A percentile compares a stretch with the other conserved stretches of the same genome.
Evolutionary conservation across 2,113 vertebrate genomes (phyloP).

Genomic region (Columba janthina): DNA sequence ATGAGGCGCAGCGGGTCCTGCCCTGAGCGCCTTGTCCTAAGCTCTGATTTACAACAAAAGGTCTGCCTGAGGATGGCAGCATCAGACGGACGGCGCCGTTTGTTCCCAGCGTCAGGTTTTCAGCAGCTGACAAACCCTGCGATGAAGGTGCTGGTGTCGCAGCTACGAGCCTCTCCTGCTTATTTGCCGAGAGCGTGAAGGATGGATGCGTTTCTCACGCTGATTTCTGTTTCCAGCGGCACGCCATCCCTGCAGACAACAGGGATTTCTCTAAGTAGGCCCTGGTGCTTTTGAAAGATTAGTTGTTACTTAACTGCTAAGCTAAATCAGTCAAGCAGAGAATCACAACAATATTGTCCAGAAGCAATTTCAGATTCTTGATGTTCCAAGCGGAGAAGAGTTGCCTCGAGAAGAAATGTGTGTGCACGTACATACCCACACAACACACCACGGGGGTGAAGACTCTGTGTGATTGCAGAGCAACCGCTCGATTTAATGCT

Average conservation of each 20-base stretch:
- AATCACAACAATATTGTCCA: not conserved
- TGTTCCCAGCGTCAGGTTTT: not conserved
- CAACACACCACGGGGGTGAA: not conserved
- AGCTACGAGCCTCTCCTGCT: fast-evolving
- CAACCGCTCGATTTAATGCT: not conserved
- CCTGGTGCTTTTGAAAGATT: conserved; percentile 69
- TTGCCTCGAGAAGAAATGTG: not conserved
- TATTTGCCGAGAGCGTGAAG: not conserved
- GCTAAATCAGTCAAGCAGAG: conserved; percentile 67
- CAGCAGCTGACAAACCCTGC: not conserved
- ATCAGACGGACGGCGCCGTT: not conserved
- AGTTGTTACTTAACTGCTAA: conserved; percentile 68
- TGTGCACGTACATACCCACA: not conserved
- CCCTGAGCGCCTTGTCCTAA: not conserved
- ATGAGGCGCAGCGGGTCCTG: not conserved
- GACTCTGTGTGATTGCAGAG: not conserved
- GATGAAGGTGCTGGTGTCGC: not conserved
- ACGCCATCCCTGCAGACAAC: conserved; percentile 43
- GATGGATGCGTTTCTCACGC: conserved; percentile 49
- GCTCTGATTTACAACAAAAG: not conserved
- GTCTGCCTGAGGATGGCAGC: conserved; percentile 1
- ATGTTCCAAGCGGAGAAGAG: not conserved
- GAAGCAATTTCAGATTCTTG: conserved; percentile 35
- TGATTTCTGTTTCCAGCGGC: conserved; percentile 36
- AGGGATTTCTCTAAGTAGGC: conserved; percentile 69